A percentile compares a stretch with the other conserved stretches of the same genome.
Evolutionary conservation across 35 echinoderm and acorn worm species (phyloP).

Genomic region (Apostichopus japonicus): DNA sequence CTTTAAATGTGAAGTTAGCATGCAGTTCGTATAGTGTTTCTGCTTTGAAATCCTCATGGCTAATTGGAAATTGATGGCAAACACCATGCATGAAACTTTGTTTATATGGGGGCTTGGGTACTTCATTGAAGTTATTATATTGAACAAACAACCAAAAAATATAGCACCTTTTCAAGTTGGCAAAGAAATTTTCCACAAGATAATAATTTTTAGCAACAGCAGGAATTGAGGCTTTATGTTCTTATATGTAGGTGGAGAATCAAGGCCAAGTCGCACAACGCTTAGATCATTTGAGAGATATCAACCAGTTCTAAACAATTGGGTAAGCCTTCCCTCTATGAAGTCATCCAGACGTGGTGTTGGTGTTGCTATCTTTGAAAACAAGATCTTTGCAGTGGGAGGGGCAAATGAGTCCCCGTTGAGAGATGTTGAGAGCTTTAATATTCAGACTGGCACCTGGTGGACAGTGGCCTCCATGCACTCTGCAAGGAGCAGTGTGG

Average conservation of each 20-base stretch:
- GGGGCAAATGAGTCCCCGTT: constrained; percentile 76
- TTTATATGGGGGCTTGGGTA: too few species aligned
- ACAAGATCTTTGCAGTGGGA: constrained; percentile 86
- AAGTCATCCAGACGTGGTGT: constrained; percentile 68
- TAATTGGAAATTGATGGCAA: too few species aligned
- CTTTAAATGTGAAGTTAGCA: too few species aligned
- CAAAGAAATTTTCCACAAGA: too few species aligned
- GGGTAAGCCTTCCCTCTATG: constrained; percentile 81
- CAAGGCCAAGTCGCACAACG: constrained; percentile 69
- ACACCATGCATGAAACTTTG: too few species aligned
- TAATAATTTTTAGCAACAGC: too few species aligned
- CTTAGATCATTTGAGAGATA: constrained; percentile 76
- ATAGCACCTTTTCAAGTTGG: too few species aligned
- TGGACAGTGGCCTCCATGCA: constrained; percentile 79
- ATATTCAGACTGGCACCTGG: constrained; percentile 83
- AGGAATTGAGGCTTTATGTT: not conserved
- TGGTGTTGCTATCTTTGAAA: constrained; percentile 70
- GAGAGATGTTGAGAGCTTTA: constrained; percentile 83
- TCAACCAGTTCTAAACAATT: constrained; percentile 83
- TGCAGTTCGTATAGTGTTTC: too few species aligned
- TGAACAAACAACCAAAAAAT: too few species aligned
- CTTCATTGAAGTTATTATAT: too few species aligned
- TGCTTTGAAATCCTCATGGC: too few species aligned
- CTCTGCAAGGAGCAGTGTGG: constrained; percentile 87
- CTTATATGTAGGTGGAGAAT: constrained; percentile 81